These are phyloP conservation scores for Pteronotus mesoamericanus DNA, from an alignment of 2,797 vertebrate species.

Conservation along the genomic window DNA sequence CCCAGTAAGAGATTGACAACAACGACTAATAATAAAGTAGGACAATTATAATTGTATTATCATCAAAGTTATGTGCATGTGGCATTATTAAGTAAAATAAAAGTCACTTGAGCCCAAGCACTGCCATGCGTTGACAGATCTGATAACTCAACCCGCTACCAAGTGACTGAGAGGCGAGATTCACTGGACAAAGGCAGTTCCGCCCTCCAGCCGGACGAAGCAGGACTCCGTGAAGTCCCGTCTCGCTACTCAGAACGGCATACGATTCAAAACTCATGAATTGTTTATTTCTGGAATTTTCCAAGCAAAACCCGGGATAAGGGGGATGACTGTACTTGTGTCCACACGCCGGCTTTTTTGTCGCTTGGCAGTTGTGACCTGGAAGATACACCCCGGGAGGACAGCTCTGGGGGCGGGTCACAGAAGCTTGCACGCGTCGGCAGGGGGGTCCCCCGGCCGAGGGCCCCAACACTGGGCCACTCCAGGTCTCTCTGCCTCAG, in stretches of 20 bases:
- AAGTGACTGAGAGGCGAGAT: neutral
- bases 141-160: neutral
- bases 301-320: neutral
- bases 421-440: neutral
- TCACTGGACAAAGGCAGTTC: neutral
- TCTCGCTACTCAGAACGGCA: neutral
- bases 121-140: rapidly evolving
- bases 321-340: neutral
- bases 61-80: neutral
- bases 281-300: neutral
- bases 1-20: neutral
- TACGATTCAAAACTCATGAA: neutral
- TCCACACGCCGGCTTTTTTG: neutral
- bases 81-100: neutral
- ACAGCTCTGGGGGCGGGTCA: neutral
- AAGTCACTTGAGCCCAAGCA: neutral
- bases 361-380: neutral
- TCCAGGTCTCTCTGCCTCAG: neutral
- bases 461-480: too few species aligned
- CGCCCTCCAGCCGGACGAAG: neutral
- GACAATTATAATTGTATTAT: neutral
- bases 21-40: neutral
- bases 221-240: neutral
- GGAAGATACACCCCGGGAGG: neutral
- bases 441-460: neutral